Evolutionary conservation across 2,797 vertebrate species (phyloP), one percentile per base, ranked within the genome.

Genomic region (Macrochelys suwanniensis): DNA sequence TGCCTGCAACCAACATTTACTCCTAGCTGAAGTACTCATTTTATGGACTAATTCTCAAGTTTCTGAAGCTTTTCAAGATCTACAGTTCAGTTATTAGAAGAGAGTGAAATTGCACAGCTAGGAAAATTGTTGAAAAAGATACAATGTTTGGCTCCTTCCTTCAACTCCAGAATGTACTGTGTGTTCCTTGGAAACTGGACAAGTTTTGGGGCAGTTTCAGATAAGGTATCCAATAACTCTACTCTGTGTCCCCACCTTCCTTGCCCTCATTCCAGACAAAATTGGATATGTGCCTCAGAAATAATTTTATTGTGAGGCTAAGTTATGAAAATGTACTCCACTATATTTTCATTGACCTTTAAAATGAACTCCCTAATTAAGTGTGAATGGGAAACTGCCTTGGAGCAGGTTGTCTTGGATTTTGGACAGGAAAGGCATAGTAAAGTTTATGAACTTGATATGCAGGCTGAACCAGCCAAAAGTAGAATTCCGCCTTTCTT

Each of bases 371-470:
- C 98, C 88, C 93, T 98, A 98, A 98, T 98, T 98, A 98, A 98
- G 98, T 98, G 98, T 98, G 98, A 98, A 98, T 98, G 98, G 98
- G 98, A 98, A 98, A 95, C 97, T 96, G 97, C 97, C 97, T 98
- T 97, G 96, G 98, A 98, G 97, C 96, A 97, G 98, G 97, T 97
- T 97, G 97, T 95, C 97, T 97, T 97, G 98, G 97, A 98, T 96
- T 97, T 98, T 97, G 98, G 98, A 98, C 96, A 97, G 96, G 96
- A 97, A 97, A 98, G 97, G 97, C 95, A 89, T 87, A 95, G 97
- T 95, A 97, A 97, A 98, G 98, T 98, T 98, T 98, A 98, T 98
- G 98, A 98, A 98, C 98, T 97, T 97, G 91, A 98, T 98, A 97
- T 31, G 54, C 84, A 82, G 96, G 89, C 92, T 93, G 90, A 95